Conservation (phyloP, 2,113 vertebrate genomes). For the Cygnus buccinator region DNA sequence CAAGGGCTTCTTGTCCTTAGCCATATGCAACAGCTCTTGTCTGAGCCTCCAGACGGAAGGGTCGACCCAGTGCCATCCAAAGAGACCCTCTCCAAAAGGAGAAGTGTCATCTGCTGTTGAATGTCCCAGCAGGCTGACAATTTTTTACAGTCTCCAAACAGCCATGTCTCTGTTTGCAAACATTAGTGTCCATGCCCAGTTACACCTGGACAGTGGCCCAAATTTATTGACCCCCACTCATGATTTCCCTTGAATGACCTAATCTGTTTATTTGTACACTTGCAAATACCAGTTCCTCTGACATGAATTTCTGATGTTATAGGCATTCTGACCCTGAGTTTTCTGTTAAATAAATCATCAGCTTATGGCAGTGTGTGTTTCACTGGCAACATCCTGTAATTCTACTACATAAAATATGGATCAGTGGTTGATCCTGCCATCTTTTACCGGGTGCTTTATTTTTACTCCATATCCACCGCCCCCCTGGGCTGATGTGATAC, state of each 20-base stretch:
- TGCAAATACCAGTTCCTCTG: neutral
- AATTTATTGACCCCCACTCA: neutral
- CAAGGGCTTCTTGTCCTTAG: neutral
- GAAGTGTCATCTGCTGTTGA: neutral
- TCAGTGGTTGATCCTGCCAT: neutral
- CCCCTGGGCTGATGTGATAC: neutral
- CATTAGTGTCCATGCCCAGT: neutral
- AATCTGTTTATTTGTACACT: neutral
- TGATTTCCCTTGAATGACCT: neutral
- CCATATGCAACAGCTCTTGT: neutral
- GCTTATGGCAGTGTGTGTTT: neutral
- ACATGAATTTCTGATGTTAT: neutral
- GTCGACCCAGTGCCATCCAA: neutral
- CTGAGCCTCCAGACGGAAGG: neutral
- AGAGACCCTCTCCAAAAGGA: neutral
- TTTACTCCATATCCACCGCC: neutral
- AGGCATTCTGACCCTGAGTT: neutral
- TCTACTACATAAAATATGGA: neutral
- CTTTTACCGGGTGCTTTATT: neutral
- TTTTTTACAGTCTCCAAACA: neutral
- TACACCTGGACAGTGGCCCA: neutral
- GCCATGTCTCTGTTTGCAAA: neutral
- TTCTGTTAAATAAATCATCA: neutral
- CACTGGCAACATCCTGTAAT: neutral
- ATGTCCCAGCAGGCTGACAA: neutral